Evolutionary conservation across 2,113 vertebrate genomes (phyloP), one percentile per base, ranked within the genome.

Genomic region (Sylvilagus bachmani): DNA sequence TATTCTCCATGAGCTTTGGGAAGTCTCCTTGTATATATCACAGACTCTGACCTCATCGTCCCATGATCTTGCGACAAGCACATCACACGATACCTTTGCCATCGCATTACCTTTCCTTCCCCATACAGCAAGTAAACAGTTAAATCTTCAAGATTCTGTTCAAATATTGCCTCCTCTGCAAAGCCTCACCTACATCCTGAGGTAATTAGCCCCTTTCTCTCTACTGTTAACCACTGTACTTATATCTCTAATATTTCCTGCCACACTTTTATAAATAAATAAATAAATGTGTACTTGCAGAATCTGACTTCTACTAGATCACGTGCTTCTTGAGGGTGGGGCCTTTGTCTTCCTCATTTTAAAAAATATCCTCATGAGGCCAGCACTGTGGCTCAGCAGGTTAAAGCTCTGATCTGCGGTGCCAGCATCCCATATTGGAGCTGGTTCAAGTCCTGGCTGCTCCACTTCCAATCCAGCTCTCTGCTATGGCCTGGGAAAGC

Each of bases 21-120:
- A 58, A 4, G 55, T 58, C 14, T 19, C 55, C 55, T 58, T 58
- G 55, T 19, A 81, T 9, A 62, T 25, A 67, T 9, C 36, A 85
- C 78, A 88, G 31, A 80, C 51, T n/a, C 36, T n/a, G 44, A 83
- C 31, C 49, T 86, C 81, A 79, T 22, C 80, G 75, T 86, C 82
- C 49, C 89, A 10, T 77, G 33, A 90, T 44, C 6, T 90, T 78
- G 38, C 36, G 67, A 90, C 61, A 78, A 10, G 90, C 25, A 66
- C 44, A 49, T 55, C 17, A 24, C n/a, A 82, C 36, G 49, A 84
- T 27, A 44, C 29, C 71, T 90, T 38, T 44, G 13, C 53, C 89
- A 84, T 36, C 38, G 62, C 77, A 77, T 71, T 81, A 58, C 74
- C 33, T 73, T 33, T 75, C 13, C 55, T 24, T 84, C 44, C 73